Conservation (phyloP, 64 coral and sea anemone genomes). For the Stichodactyla mertensii region DNA sequence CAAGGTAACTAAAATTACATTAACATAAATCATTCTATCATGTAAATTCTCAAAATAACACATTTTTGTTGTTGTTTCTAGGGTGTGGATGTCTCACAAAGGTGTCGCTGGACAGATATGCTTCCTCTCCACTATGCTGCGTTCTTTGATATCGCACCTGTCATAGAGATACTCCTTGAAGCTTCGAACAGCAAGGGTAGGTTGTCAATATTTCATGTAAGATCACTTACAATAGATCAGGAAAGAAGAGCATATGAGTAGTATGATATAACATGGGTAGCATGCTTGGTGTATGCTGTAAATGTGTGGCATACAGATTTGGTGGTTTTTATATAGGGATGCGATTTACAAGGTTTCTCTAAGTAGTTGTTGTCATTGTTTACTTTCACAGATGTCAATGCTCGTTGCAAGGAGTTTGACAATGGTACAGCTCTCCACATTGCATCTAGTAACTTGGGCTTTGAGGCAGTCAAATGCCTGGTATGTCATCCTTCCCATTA, state of each 20-base stretch:
- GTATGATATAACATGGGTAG: too few species aligned
- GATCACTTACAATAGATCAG: neutral
- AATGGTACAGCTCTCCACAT: conserved; percentile 93
- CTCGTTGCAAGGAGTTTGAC: conserved; percentile 85
- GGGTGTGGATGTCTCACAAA: conserved; percentile 84
- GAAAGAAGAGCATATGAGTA: neutral
- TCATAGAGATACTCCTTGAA: conserved; percentile 68
- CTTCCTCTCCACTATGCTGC: conserved; percentile 92
- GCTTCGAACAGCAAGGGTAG: conserved; percentile 76
- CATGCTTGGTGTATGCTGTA: neutral
- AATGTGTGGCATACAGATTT: too few species aligned
- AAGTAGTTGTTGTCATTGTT: neutral
- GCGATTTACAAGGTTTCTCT: too few species aligned
- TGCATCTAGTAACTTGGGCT: conserved; percentile 82
- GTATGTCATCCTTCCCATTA: conserved; percentile 28
- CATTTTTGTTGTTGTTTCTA: conserved; percentile 6
- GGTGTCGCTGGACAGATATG: conserved; percentile 99
- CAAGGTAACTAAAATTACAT: conserved; percentile 40
- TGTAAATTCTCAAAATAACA: neutral
- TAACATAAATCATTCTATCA: neutral
- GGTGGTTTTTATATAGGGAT: too few species aligned
- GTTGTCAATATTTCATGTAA: neutral
- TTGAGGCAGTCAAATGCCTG: conserved; percentile 88
- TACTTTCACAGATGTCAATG: conserved; percentile 70
- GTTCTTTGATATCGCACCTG: conserved; percentile 84